Evolutionary conservation across 2,113 vertebrate species (phyloP), one percentile per base, ranked within the genome.

Genomic region (Pteropus alecto): DNA sequence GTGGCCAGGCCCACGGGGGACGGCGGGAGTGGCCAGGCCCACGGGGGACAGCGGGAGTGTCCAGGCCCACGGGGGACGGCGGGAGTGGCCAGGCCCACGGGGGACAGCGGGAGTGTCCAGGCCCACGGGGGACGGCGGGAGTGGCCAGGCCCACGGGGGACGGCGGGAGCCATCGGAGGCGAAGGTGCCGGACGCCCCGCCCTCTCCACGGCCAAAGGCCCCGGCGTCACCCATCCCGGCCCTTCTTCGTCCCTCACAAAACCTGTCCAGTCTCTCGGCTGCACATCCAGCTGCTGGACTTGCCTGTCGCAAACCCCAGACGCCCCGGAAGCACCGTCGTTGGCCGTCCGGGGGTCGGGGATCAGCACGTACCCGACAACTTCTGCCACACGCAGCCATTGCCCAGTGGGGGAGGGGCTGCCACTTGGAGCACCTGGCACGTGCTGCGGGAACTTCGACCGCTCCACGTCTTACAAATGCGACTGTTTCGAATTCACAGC

Each of bases 391-490:
- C 1, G 8, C 41, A 28, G 22, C 8, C 12, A 61, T 5, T 24
- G 4, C 15, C 0, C 38, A 38, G 38, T 38, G 9, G 9, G 51
- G 70, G 18, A 26, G 0, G 2, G 16, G 24, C 33, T 0, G 13
- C 41, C 6, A 2, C 0, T 0, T 22, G 0, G 24, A 38, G 38
- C 38, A 38, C 38, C 38, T 38, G 38, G 38, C 38, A 38, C 4
- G 38, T 38, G 38, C 38, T 38, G 38, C 38, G 38, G 38, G 38
- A 38, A 38, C 38, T 38, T 38, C 3, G 38, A 38, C 38, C 38
- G 38, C 38, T 38, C 38, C 38, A 38, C 38, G 38, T 38, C 38
- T 43, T 13, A 13, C 21, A 51, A n/a, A 68, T 4, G 1, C 41
- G 2, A 2, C 2, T 70, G 2, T 63, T 81, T 60, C 28, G 87